Conservation (phyloP, 2,888 invertebrate species). For the Parnassius apollo region DNA sequence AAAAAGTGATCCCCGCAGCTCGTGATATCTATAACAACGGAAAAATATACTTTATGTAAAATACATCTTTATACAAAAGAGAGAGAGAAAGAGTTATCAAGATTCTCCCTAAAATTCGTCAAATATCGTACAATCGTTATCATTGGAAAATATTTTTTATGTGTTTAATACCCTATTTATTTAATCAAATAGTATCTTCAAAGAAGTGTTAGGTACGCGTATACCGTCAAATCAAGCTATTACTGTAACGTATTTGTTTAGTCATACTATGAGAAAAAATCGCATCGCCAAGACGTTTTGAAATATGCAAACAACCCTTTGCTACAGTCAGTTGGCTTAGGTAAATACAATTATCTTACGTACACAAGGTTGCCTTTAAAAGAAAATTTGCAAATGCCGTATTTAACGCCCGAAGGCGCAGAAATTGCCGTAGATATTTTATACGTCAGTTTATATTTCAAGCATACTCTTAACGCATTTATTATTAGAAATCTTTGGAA, state of each 20-base stretch:
- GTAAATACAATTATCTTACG: slow-evolving; percentile 28
- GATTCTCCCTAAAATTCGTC: too few species aligned
- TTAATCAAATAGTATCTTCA: neutral
- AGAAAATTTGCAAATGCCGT: slow-evolving; percentile 18
- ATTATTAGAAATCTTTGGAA: neutral
- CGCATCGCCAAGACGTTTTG: slow-evolving; percentile 19
- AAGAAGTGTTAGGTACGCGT: neutral
- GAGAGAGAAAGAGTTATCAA: too few species aligned
- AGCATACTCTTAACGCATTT: neutral
- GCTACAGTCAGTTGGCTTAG: slow-evolving; percentile 29
- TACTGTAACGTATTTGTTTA: too few species aligned
- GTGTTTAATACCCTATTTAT: too few species aligned
- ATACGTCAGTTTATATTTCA: slow-evolving; percentile 7
- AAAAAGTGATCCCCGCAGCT: too few species aligned
- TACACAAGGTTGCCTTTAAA: slow-evolving; percentile 23
- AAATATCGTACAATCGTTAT: too few species aligned
- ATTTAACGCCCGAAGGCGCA: slow-evolving; percentile 20
- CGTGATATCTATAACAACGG: too few species aligned
- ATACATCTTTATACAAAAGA: too few species aligned
- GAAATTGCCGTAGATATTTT: slow-evolving; percentile 20
- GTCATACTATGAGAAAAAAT: slow-evolving; percentile 10
- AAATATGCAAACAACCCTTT: slow-evolving; percentile 31
- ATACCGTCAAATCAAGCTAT: too few species aligned
- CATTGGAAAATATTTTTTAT: too few species aligned
- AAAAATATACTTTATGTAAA: too few species aligned